Evolutionary conservation across 2,113 vertebrate species (phyloP).

Genomic region (Dendropsophus ebraccatus): DNA sequence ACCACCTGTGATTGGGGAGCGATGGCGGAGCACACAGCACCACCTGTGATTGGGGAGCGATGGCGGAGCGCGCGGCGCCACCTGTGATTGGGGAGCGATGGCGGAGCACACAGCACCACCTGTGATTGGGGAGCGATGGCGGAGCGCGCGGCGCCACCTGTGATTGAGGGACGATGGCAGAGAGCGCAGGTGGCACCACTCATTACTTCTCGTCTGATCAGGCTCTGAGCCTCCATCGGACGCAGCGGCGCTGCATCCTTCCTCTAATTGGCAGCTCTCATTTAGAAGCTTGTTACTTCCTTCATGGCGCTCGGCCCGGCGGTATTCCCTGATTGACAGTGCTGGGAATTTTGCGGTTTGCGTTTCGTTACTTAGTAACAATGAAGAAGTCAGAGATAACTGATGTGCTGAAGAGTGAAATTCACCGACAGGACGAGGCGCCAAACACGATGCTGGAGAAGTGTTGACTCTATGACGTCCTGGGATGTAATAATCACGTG

Average conservation of each 20-base stretch:
- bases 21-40: neutral
- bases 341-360: neutral
- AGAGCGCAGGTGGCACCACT: slow-evolving; percentile 27
- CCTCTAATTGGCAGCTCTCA: slow-evolving; percentile 33
- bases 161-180: neutral
- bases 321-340: slow-evolving; percentile 38
- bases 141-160: slow-evolving; percentile 2
- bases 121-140: neutral
- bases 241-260: neutral
- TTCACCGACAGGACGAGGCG: neutral
- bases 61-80: slow-evolving; percentile 1
- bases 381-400: neutral
- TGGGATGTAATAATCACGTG: too few species aligned
- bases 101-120: neutral
- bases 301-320: neutral
- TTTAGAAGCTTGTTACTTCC: slow-evolving; percentile 16
- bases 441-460: neutral
- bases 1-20: slow-evolving; percentile 8
- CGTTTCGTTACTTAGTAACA: neutral
- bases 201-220: slow-evolving; percentile 31
- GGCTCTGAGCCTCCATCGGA: neutral
- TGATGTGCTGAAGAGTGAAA: neutral
- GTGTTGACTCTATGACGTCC: too few species aligned
- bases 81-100: neutral
- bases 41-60: too few species aligned